Evolutionary conservation across 2,888 invertebrate species (phyloP).

Genomic region (Drosophila tripunctata): DNA sequence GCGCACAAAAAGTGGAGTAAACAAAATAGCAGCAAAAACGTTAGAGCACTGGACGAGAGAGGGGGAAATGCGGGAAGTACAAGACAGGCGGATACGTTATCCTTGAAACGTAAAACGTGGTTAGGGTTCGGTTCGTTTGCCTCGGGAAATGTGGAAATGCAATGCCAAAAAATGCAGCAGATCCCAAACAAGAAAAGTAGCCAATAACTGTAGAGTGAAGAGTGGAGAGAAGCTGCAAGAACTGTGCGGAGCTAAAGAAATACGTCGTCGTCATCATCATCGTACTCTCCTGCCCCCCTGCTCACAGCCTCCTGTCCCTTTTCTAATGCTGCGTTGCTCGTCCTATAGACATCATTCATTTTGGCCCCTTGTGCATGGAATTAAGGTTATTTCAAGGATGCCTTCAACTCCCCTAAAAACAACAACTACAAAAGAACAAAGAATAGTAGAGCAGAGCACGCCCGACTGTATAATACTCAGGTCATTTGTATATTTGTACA

Average conservation of each 20-base stretch:
- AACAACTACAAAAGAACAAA: no score
- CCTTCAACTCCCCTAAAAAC: conserved; percentile 34
- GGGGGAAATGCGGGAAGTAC: no score
- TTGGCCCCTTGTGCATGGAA: conserved; percentile 80
- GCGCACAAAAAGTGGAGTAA: conserved; percentile 75
- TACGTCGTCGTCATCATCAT: conserved; percentile 28
- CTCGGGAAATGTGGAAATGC: conserved; percentile 27
- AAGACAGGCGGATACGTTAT: conserved; percentile 54
- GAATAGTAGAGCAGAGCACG: no score
- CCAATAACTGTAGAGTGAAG: not conserved
- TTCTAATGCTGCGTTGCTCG: conserved; percentile 27
- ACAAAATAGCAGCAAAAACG: conserved; percentile 49
- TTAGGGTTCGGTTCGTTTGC: conserved; percentile 10
- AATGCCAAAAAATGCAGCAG: conserved; percentile 50
- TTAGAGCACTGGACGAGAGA: not conserved
- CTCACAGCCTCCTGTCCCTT: no score
- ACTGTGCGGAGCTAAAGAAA: not conserved
- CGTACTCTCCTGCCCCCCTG: no score
- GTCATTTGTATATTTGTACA: no score
- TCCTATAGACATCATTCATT: conserved; percentile 81
- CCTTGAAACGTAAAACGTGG: conserved; percentile 71
- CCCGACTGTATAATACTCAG: no score
- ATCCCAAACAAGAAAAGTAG: conserved; percentile 1
- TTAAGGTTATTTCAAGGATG: conserved; percentile 84
- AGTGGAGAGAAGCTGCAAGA: not conserved